phyloP scores from a whole-genome alignment of 2,888 invertebrate species.

The Hirtodrosophila confusa region DNA sequence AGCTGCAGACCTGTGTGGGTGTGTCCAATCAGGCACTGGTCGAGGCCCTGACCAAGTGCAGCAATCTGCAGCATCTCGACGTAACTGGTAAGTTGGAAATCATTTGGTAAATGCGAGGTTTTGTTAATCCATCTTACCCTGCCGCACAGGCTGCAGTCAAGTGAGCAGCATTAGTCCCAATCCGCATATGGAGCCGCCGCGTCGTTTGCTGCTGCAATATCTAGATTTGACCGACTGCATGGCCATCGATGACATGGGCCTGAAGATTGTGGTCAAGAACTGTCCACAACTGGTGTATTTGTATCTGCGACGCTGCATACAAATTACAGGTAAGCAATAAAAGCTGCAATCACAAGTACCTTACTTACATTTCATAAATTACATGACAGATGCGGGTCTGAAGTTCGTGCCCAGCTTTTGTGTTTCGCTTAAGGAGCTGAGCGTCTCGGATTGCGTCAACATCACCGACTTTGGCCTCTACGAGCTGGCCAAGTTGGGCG shows the following conservation, averaged over 20 bases:
- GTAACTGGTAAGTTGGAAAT: constrained; percentile 88
- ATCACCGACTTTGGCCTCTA: constrained; percentile 96
- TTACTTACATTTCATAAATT: constrained; percentile 1
- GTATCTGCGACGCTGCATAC: constrained; percentile 93
- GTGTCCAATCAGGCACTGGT: constrained; percentile 91
- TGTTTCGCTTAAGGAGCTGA: constrained; percentile 91
- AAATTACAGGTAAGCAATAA: constrained; percentile 89
- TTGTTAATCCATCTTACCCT: neutral
- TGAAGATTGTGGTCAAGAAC: constrained; percentile 92
- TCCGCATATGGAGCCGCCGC: constrained; percentile 87
- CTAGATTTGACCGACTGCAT: constrained; percentile 96
- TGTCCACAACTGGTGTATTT: constrained; percentile 94
- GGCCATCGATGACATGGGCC: constrained; percentile 92
- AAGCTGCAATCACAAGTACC: neutral
- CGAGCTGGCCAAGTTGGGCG: constrained; percentile 94
- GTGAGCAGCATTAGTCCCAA: constrained; percentile 91
- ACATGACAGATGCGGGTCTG: constrained; percentile 90
- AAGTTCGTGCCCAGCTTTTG: constrained; percentile 96
- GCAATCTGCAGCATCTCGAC: constrained; percentile 93
- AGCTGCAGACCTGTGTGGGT: constrained; percentile 90
- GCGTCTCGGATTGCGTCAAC: constrained; percentile 94
- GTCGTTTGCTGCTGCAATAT: constrained; percentile 91
- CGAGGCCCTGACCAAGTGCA: constrained; percentile 91
- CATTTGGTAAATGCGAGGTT: no score
- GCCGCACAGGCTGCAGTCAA: constrained; percentile 87